Percentiles rank a stretch among this genome's conserved stretches.
These are phyloP conservation scores for Bradypus variegatus DNA, from an alignment of 2,797 vertebrate genomes.

Conservation along the genomic window DNA sequence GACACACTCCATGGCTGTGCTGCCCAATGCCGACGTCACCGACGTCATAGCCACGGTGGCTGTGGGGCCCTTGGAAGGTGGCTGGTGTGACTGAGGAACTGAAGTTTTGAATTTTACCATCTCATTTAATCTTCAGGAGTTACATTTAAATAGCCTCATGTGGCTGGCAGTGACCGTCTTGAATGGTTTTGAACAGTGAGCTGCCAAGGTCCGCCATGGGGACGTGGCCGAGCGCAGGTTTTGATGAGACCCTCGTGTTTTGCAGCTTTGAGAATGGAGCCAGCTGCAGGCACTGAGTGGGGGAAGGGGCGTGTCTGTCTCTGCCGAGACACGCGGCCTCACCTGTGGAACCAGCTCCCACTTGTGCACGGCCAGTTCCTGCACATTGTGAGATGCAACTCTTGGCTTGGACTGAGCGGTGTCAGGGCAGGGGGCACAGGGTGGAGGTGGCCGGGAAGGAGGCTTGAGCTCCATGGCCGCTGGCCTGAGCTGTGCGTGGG, in stretches of 20 bases:
- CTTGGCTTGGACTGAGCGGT: not conserved
- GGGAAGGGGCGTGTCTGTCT: not conserved
- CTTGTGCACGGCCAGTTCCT: not conserved
- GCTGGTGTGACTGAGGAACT: not conserved
- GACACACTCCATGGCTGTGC: not conserved
- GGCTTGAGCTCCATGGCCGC: not conserved
- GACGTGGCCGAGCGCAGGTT: too few relatives aligned
- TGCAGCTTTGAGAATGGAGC: not conserved
- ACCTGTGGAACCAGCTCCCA: not conserved
- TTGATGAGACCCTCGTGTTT: not conserved
- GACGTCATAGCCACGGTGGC: not conserved
- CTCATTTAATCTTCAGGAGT: not conserved
- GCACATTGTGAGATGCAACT: constrained; percentile 51
- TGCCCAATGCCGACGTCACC: not conserved
- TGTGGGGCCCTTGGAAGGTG: not conserved
- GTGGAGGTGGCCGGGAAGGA: not conserved
- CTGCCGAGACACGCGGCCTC: not conserved
- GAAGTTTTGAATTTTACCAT: too few relatives aligned
- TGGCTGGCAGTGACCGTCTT: not conserved
- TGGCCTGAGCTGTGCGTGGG: not conserved
- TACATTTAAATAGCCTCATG: rapidly evolving
- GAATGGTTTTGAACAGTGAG: not conserved
- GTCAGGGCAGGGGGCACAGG: not conserved
- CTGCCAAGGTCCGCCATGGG: not conserved
- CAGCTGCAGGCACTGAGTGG: not conserved